Conservation (phyloP, 1,140 invertebrate genomes). For the Rhagoletis zephyria region DNA sequence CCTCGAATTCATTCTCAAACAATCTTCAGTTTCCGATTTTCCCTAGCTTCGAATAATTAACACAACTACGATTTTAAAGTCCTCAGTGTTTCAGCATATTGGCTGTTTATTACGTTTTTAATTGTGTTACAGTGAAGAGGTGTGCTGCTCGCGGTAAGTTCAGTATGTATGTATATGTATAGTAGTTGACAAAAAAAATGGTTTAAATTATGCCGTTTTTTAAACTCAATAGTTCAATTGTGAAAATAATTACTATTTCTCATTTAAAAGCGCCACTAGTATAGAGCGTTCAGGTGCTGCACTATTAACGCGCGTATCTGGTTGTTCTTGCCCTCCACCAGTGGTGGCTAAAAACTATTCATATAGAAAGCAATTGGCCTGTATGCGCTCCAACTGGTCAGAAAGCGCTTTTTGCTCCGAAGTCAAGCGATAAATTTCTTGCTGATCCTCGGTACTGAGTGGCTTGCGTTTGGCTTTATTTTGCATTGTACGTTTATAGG, state of each 20-base stretch:
- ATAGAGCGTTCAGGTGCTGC: slow-evolving; percentile 42
- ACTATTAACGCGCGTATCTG: slow-evolving; percentile 4
- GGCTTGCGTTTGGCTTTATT: slow-evolving; percentile 86
- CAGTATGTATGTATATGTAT: slow-evolving; percentile 3
- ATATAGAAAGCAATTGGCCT: slow-evolving; percentile 52
- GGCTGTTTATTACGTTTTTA: slow-evolving; percentile 1
- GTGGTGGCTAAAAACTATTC: slow-evolving; percentile 50
- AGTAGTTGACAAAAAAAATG: background rate
- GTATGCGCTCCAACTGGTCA: slow-evolving; percentile 74
- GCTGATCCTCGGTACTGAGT: slow-evolving; percentile 86
- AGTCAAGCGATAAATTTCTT: slow-evolving; percentile 81
- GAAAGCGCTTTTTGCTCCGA: slow-evolving; percentile 77
- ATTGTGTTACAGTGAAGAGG: slow-evolving; percentile 26
- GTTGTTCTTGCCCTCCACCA: slow-evolving; percentile 5
- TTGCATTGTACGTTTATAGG: slow-evolving; percentile 83
- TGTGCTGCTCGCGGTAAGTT: background rate
- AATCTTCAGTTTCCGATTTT: background rate
- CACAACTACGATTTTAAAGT: background rate
- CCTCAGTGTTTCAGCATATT: slow-evolving; percentile 14
- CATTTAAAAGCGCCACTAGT: slow-evolving; percentile 42
- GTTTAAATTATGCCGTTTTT: background rate
- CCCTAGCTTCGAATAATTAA: background rate
- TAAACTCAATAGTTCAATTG: background rate
- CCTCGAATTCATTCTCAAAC: background rate
- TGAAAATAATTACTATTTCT: background rate